Evolutionary conservation across 1,140 invertebrate species (phyloP).

Genomic region (Steinernema feltiae): DNA sequence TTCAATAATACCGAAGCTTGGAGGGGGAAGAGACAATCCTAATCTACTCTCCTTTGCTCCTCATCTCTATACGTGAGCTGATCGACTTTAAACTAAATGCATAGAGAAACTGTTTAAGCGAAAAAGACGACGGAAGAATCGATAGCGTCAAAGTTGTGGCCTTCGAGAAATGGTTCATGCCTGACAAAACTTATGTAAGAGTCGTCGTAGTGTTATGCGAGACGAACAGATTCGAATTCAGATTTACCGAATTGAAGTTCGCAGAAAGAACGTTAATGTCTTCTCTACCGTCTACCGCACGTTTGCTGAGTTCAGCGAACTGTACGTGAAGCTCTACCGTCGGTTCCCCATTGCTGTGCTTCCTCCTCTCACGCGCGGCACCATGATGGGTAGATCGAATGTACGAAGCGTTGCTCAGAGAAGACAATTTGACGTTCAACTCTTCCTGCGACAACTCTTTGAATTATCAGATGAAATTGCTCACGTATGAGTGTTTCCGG

Average conservation of each 20-base stretch:
- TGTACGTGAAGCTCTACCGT: conserved; percentile 77
- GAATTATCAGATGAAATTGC: conserved; percentile 79
- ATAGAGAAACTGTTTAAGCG: conserved; percentile 62
- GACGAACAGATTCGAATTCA: conserved; percentile 41
- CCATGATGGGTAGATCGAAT: conserved; percentile 75
- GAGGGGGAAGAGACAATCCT: conserved; percentile 72
- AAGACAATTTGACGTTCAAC: conserved; percentile 75
- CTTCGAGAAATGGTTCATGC: conserved; percentile 89
- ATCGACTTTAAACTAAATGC: conserved; percentile 1
- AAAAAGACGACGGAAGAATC: conserved; percentile 80
- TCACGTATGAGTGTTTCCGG: conserved; percentile 52
- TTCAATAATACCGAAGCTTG: conserved; percentile 63
- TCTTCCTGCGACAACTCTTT: conserved; percentile 79
- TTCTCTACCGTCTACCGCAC: conserved; percentile 80
- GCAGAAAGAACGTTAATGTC: conserved; percentile 75
- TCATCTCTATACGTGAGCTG: conserved; percentile 77
- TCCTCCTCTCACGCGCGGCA: conserved; percentile 70
- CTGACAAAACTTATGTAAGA: conserved; percentile 87
- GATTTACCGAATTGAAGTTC: conserved; percentile 81
- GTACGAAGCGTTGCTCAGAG: conserved; percentile 87
- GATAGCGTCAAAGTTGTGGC: conserved; percentile 76
- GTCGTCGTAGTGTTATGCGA: no score
- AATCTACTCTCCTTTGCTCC: conserved; percentile 86
- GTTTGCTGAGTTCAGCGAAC: conserved; percentile 91
- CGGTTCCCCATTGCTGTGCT: conserved; percentile 29